These are phyloP conservation scores for Fulmarus glacialis DNA, from an alignment of 2,113 vertebrate species.

Conservation along the genomic window DNA sequence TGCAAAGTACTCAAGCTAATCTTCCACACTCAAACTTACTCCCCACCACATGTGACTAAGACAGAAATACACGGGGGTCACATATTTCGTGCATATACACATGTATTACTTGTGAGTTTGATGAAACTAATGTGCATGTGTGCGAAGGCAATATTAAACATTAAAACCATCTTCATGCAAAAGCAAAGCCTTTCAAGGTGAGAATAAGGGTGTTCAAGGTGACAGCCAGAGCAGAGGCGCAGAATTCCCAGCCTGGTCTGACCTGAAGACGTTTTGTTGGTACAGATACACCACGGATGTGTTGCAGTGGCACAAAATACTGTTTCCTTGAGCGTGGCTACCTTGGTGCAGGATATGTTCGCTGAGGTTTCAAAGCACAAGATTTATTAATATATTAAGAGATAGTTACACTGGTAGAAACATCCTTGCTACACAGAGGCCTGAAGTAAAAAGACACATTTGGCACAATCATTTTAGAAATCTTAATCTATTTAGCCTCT, in stretches of 20 bases:
- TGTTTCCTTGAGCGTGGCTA: background rate
- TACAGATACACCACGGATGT: background rate
- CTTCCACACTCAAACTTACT: background rate
- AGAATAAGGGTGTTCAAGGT: background rate
- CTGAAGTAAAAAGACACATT: background rate
- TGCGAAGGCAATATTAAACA: background rate
- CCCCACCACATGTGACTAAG: background rate
- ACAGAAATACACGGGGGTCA: background rate
- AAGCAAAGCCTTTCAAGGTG: background rate
- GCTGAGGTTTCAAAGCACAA: background rate
- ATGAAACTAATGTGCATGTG: background rate
- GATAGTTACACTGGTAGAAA: background rate
- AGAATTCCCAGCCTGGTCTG: background rate
- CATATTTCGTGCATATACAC: background rate
- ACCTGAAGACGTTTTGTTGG: background rate
- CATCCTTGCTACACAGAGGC: background rate
- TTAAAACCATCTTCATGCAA: background rate
- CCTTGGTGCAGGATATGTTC: background rate
- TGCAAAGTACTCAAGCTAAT: conserved; percentile 20
- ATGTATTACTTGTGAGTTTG: background rate
- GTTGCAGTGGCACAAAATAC: background rate
- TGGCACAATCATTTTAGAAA: conserved; percentile 19
- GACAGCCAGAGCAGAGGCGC: background rate
- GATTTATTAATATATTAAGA: background rate
- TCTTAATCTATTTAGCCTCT: conserved; percentile 51